phyloP scores from a whole-genome alignment of 2,888 invertebrate species.

The Gymnoscelis rufifasciata region DNA sequence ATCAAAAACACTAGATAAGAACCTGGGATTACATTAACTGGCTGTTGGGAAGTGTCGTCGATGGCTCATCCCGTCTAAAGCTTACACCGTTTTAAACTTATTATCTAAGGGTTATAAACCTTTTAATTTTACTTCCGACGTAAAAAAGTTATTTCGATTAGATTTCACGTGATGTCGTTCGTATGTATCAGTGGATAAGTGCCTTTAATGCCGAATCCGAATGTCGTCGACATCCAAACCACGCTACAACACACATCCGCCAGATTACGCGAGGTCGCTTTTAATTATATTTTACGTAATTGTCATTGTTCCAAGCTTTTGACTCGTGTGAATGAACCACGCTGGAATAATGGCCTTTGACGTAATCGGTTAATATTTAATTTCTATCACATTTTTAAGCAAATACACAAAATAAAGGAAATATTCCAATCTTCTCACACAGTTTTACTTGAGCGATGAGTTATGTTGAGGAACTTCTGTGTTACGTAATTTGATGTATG shows the following conservation, averaged over 20 bases:
- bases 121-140: no score
- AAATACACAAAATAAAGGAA: no score
- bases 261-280: constrained; percentile 61
- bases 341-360: constrained; percentile 34
- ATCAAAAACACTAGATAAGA: no score
- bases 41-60: no score
- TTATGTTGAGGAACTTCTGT: constrained; percentile 6
- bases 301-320: constrained; percentile 54
- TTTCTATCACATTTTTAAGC: constrained; percentile 9
- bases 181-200: not conserved
- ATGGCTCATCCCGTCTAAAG: no score
- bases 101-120: no score
- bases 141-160: no score
- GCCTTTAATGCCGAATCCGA: constrained; percentile 27
- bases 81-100: no score
- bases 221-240: constrained; percentile 61
- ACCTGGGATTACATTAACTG: no score
- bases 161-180: no score
- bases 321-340: constrained; percentile 64
- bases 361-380: constrained; percentile 27
- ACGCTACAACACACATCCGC: constrained; percentile 48
- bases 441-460: not conserved
- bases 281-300: constrained; percentile 73
- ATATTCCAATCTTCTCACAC: no score
- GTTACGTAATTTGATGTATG: constrained; percentile 12